Evolutionary conservation across 2,113 vertebrate genomes (phyloP).

Genomic region (human): DNA sequence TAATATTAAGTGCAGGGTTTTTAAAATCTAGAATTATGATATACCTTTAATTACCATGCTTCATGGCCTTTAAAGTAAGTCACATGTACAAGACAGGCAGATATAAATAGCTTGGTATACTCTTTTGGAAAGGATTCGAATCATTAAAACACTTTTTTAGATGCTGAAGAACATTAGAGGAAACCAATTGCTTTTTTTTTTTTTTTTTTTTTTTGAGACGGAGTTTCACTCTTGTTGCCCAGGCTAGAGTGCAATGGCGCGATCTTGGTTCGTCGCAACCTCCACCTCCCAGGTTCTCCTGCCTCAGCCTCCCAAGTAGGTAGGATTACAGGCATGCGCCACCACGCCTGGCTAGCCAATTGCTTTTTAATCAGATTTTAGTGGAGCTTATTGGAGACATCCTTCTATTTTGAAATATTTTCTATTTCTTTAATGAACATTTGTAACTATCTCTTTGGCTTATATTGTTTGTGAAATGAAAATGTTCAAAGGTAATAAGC

Average conservation of each 20-base stretch:
- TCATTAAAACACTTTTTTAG: constrained; percentile 10
- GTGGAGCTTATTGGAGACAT: background rate
- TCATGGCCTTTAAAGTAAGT: too few species aligned
- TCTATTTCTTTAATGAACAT: constrained; percentile 1
- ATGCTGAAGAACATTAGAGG: constrained; percentile 10
- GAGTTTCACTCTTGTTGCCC: too few species aligned
- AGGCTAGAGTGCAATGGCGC: too few species aligned
- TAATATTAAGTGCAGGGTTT: background rate
- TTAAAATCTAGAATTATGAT: constrained; percentile 28
- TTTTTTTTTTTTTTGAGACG: too few species aligned
- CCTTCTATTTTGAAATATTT: constrained; percentile 35
- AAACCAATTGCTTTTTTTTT: background rate
- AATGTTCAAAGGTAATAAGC: background rate
- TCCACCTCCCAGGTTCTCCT: too few species aligned
- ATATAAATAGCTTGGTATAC: background rate
- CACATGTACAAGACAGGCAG: too few species aligned
- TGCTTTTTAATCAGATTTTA: background rate
- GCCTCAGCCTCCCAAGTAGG: too few species aligned
- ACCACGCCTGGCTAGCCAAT: background rate
- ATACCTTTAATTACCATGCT: background rate
- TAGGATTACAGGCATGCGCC: too few species aligned
- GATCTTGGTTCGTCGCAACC: too few species aligned
- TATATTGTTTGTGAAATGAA: constrained; percentile 44
- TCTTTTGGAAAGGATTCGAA: constrained; percentile 11
- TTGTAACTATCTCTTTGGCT: constrained; percentile 3